These are phyloP conservation scores for Ianthella basta DNA, from an alignment of 37 sponge, comb jelly and placozoan genomes.

Conservation along the genomic window DNA sequence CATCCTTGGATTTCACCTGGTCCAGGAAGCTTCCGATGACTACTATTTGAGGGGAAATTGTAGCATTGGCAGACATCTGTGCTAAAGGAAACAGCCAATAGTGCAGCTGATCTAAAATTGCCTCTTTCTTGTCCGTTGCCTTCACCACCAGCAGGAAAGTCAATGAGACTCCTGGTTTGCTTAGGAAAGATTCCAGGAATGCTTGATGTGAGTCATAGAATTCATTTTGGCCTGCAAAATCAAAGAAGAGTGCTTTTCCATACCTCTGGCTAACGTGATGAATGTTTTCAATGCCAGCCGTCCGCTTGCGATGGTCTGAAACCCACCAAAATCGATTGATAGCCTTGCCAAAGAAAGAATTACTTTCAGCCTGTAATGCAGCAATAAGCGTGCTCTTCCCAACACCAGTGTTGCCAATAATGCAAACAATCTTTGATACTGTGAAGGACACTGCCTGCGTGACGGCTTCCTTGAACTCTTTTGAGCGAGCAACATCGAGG, in stretches of 20 bases:
- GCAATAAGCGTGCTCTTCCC: background rate
- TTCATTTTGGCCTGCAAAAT: conserved; percentile 12
- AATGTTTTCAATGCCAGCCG: conserved; percentile 5
- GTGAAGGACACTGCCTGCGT: background rate
- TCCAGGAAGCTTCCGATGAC: background rate
- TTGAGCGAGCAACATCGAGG: background rate
- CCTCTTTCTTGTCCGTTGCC: background rate
- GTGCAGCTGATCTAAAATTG: too few relatives aligned
- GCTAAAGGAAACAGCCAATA: too few relatives aligned
- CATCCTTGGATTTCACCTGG: background rate
- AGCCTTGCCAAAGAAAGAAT: background rate
- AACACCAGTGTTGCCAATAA: too few relatives aligned
- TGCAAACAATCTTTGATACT: too few relatives aligned
- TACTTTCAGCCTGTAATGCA: background rate
- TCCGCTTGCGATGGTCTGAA: background rate
- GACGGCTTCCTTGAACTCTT: background rate
- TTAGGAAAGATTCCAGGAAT: background rate
- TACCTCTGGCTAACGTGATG: background rate
- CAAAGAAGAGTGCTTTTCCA: conserved; percentile 3
- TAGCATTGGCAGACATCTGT: background rate
- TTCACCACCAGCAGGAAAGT: background rate
- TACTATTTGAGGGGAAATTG: background rate
- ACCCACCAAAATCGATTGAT: background rate
- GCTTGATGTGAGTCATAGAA: background rate
- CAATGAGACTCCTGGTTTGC: conserved; percentile 1